These are phyloP conservation scores for Centropus unirufus DNA, from an alignment of 2,113 vertebrate genomes.

Conservation along the genomic window DNA sequence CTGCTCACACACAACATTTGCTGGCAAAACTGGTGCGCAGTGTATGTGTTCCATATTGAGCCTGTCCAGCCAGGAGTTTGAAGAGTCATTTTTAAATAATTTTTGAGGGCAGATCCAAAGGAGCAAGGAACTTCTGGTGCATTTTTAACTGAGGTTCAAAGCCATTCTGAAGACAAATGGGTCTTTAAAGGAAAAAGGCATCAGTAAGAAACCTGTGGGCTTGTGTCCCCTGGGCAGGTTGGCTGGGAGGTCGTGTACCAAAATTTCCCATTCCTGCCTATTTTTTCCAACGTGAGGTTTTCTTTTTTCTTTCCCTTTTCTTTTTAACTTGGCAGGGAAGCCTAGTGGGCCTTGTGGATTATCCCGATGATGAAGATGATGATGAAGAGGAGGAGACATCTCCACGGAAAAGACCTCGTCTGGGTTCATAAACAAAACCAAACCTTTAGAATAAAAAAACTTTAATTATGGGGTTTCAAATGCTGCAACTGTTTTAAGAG, in stretches of 20 bases:
- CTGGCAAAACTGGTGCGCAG: neutral
- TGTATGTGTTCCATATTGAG: fast-evolving
- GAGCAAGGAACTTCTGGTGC: neutral
- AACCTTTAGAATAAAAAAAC: conserved; percentile 64
- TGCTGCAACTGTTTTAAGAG: conserved; percentile 81
- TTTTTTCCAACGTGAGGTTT: neutral
- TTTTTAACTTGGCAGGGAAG: conserved; percentile 79
- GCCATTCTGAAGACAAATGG: neutral
- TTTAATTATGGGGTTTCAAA: conserved; percentile 77
- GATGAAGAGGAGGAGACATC: conserved; percentile 94
- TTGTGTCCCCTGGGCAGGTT: fast-evolving
- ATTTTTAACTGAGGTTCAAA: neutral
- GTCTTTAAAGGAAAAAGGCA: neutral
- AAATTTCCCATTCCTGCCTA: neutral
- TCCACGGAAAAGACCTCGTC: conserved; percentile 93
- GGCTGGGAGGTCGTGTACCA: neutral
- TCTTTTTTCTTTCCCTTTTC: neutral
- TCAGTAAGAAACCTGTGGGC: neutral
- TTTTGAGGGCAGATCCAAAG: neutral
- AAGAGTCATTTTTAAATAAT: neutral
- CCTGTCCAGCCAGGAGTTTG: neutral
- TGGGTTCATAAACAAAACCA: conserved; percentile 88
- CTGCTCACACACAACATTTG: neutral
- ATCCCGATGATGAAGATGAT: conserved; percentile 96
- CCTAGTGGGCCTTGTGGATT: conserved; percentile 95